Conservation (phyloP, 2,888 invertebrate genomes). For the Sceliomorpha sp. region DNA sequence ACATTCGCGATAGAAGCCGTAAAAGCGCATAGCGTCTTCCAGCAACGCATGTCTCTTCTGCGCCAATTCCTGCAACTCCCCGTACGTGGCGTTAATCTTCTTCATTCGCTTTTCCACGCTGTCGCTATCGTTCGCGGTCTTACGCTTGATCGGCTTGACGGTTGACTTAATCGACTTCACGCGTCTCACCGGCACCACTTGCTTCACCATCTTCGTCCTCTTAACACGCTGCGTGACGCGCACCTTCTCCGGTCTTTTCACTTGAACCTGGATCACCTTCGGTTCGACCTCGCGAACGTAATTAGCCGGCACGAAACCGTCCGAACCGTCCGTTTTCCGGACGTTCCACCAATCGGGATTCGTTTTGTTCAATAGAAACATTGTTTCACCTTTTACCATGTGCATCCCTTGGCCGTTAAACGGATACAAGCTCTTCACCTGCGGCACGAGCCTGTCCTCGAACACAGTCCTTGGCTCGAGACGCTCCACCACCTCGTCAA, state of each 20-base stretch:
- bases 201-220: constrained; percentile 93
- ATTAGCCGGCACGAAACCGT: constrained; percentile 98
- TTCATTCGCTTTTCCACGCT: constrained; percentile 90
- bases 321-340: constrained; percentile 93
- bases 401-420: constrained; percentile 96
- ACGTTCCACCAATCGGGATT: constrained; percentile 99
- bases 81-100: constrained; percentile 90
- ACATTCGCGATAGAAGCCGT: constrained; percentile 97
- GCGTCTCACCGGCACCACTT: constrained; percentile 89
- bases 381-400: constrained; percentile 94
- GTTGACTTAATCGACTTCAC: constrained; percentile 81
- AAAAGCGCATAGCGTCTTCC: constrained; percentile 95
- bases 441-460: constrained; percentile 92
- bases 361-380: constrained; percentile 96
- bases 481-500: constrained; percentile 93
- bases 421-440: constrained; percentile 92
- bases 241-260: constrained; percentile 91
- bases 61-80: constrained; percentile 90
- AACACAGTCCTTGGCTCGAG: constrained; percentile 92
- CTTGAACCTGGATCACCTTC: constrained; percentile 89
- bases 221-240: constrained; percentile 92
- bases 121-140: constrained; percentile 84
- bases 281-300: constrained; percentile 97
- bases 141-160: constrained; percentile 75
- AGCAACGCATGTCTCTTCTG: constrained; percentile 90